Evolutionary conservation across 2,888 invertebrate genomes (phyloP), one percentile per base, ranked within the genome.

Genomic region (Meandrusa payeni): DNA sequence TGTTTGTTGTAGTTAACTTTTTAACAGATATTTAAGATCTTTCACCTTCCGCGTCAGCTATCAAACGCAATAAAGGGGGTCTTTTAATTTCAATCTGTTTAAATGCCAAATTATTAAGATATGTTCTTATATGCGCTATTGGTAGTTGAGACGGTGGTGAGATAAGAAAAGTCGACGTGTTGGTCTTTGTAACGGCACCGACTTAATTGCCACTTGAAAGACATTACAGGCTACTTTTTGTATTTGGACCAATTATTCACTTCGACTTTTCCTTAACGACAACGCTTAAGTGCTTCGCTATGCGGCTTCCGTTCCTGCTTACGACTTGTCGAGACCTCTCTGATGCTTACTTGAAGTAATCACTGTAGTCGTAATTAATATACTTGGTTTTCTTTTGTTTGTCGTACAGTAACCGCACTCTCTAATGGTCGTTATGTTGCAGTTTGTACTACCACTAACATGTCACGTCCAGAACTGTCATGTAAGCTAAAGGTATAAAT

Each of bases 391-490:
- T 82, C 67, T 85, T 86, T 85, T 85, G 81, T 85, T 86, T 85
- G 78, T 83, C 85, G 85, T 85, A 83, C 83, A 83, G 86, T 87
- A 86, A 87, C 83, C 79, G 87, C 87, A 87, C 85, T 83, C 69
- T 80, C 85, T 87, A 87, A 87, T 87, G 85, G 86, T 86, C 82
- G 82, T 87, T 87, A 86, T 86, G 87, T 87, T 87, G 87, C 87
- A 86, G 87, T 87, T 83, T 86, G 85, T 86, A 80, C 86, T 82
- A 83, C 86, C 85, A 87, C 86, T 86, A 87, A 87, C 86, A 85
- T 87, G 85, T 87, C 83, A 87, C 86, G 83, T 83, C 85, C 86
- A 83, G 86, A 86, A 82, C 80, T 87, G 86, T 85, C 85, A 85
- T 87, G 86, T 86, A 83, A 83, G 85, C 86, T 86, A 82, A 85